These are phyloP conservation scores for Urocyon cinereoargenteus DNA, from an alignment of 2,797 vertebrate species.

Conservation along the genomic window DNA sequence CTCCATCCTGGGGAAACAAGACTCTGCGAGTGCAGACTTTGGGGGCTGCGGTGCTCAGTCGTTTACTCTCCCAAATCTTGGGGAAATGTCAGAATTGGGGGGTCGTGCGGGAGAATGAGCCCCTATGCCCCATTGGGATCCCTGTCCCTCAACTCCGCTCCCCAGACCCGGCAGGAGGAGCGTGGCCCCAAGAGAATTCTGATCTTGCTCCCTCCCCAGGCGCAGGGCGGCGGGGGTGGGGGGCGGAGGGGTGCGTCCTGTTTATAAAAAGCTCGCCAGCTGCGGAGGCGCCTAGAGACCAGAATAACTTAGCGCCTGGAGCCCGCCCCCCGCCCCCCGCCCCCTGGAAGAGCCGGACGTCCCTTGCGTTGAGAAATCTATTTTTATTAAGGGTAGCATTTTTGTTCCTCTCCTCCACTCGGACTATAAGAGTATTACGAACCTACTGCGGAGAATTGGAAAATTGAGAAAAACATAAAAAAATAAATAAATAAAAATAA, in stretches of 20 bases:
- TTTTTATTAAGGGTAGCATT: background rate
- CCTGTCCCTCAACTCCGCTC: background rate
- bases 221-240: background rate
- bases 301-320: constrained; percentile 56
- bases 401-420: background rate
- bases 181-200: background rate
- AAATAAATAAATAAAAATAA: background rate
- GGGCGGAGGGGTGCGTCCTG: background rate
- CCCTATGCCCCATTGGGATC: background rate
- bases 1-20: background rate
- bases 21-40: background rate
- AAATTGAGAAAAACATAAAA: background rate
- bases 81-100: background rate
- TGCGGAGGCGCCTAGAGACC: constrained; percentile 47
- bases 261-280: constrained; percentile 63
- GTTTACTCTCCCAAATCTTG: background rate
- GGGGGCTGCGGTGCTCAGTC: background rate
- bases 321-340: background rate
- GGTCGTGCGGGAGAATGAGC: background rate
- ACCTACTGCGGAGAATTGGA: background rate
- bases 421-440: background rate
- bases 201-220: background rate
- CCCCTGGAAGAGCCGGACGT: background rate
- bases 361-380: background rate
- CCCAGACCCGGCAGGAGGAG: background rate